These are phyloP conservation scores for Neocrepidodera transversa DNA, from an alignment of 2,888 invertebrate genomes.

Conservation along the genomic window DNA sequence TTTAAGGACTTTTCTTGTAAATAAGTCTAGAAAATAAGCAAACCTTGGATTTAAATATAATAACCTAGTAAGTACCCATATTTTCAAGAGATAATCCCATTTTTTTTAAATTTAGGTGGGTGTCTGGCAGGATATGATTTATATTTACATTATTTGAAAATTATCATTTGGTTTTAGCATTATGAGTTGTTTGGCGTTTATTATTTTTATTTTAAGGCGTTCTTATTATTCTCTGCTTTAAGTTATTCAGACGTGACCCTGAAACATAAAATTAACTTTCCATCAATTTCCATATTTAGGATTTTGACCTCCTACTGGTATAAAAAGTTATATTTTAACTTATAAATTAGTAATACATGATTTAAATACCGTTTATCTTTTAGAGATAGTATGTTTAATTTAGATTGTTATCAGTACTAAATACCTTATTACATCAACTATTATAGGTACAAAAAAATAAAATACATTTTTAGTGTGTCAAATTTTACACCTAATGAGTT, in stretches of 20 bases:
- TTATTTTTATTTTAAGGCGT: conserved; percentile 1
- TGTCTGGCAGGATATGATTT: conserved; percentile 20
- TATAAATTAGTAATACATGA: not conserved
- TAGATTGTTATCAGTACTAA: not conserved
- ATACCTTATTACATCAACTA: no score
- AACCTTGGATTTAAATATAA: conserved; percentile 1
- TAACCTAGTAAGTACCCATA: conserved; percentile 12
- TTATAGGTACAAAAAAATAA: no score
- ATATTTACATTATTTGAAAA: conserved; percentile 16
- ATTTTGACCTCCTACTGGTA: conserved; percentile 28
- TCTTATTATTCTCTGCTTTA: not conserved
- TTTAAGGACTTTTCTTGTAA: conserved; percentile 11
- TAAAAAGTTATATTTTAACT: conserved; percentile 10
- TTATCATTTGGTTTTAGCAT: not conserved
- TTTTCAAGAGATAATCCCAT: not conserved
- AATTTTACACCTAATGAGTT: no score
- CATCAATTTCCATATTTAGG: conserved; percentile 27
- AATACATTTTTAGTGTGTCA: no score
- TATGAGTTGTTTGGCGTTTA: not conserved
- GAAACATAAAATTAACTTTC: conserved; percentile 19
- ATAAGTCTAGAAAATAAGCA: conserved; percentile 14
- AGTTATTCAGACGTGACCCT: conserved; percentile 16
- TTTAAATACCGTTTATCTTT: conserved; percentile 1
- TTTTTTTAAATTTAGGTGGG: conserved; percentile 19
- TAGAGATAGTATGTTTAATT: conserved; percentile 7